Conservation (phyloP, 2,888 invertebrate genomes). For the Xestia sexstrigata region DNA sequence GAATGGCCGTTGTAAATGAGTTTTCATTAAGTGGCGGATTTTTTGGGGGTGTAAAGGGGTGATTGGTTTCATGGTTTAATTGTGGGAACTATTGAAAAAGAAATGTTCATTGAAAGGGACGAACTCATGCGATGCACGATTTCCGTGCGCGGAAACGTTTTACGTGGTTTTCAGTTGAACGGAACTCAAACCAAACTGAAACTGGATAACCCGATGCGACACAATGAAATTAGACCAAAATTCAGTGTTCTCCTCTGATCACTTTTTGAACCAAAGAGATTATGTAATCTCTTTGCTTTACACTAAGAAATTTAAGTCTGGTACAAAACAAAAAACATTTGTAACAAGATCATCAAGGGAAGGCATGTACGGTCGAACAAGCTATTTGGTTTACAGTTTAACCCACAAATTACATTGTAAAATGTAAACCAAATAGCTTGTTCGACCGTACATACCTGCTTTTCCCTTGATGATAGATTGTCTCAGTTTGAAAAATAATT, state of each 20-base stretch:
- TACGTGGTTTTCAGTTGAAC: neutral
- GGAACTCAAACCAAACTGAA: neutral
- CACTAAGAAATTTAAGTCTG: too few relatives aligned
- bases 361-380: too few relatives aligned
- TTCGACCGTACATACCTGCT: too few relatives aligned
- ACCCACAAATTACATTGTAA: too few relatives aligned
- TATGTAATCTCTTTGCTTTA: too few relatives aligned
- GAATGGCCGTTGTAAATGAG: conserved; percentile 61
- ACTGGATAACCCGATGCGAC: neutral
- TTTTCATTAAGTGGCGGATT: conserved; percentile 60
- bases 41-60: conserved; percentile 11
- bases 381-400: too few relatives aligned
- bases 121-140: neutral
- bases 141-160: neutral
- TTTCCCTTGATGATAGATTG: too few relatives aligned
- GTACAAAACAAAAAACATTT: too few relatives aligned
- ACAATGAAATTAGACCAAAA: neutral
- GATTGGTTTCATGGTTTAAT: conserved; percentile 20
- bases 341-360: too few relatives aligned
- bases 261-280: neutral
- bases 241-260: neutral
- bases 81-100: neutral
- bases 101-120: neutral
- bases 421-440: too few relatives aligned
- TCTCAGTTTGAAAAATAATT: too few relatives aligned